A percentile compares a stretch with the other conserved stretches of the same genome.
These are phyloP conservation scores for Chironomus tepperi DNA, from an alignment of 1,140 invertebrate species.

Conservation along the genomic window DNA sequence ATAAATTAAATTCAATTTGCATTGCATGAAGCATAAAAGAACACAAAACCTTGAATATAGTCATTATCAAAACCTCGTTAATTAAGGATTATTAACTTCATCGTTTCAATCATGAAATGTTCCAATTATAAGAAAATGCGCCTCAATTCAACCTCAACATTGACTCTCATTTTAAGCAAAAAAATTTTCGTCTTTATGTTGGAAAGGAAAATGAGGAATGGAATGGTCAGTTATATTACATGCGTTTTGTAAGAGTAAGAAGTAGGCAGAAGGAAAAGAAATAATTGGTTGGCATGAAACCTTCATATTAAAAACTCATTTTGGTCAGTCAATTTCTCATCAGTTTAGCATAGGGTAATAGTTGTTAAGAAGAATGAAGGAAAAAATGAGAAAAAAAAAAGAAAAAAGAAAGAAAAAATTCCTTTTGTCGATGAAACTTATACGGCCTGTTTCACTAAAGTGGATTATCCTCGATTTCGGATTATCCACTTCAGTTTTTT, in stretches of 20 bases:
- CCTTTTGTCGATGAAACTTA: background rate
- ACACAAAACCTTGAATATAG: no score
- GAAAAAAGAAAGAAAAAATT: background rate
- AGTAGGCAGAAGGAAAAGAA: background rate
- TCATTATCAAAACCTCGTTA: no score
- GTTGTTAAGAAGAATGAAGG: background rate
- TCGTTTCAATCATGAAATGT: no score
- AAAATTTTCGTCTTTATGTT: background rate
- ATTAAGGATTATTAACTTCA: no score
- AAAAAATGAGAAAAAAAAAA: background rate
- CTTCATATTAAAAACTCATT: conserved; percentile 22
- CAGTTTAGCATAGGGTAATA: conserved; percentile 7
- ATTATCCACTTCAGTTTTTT: no score
- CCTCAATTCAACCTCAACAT: no score
- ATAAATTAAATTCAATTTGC: no score
- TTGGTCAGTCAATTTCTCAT: conserved; percentile 11
- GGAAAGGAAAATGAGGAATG: background rate
- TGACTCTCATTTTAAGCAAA: background rate
- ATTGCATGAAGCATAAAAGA: no score
- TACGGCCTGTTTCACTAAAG: no score
- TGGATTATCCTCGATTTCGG: no score
- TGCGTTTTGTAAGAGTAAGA: background rate
- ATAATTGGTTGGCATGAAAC: conserved; percentile 22
- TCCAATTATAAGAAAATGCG: no score
- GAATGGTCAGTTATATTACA: conserved; percentile 12